phyloP scores from a whole-genome alignment of 2,113 vertebrate species.

The Ovis aries region DNA sequence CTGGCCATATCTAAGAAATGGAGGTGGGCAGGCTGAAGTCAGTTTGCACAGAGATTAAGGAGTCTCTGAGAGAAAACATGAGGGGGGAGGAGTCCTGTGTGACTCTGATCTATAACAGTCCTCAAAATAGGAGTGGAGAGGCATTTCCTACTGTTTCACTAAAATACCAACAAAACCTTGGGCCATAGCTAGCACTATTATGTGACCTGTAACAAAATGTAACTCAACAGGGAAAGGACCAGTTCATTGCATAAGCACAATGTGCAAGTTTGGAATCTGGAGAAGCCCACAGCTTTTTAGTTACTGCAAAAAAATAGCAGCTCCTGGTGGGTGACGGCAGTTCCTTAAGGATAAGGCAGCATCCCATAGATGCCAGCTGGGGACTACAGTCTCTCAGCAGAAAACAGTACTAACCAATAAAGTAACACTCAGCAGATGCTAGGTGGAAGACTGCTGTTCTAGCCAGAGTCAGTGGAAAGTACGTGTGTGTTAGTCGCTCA shows the following conservation, averaged over 20 bases:
- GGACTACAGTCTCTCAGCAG: background rate
- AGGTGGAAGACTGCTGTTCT: background rate
- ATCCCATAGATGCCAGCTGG: background rate
- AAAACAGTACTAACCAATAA: background rate
- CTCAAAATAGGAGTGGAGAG: background rate
- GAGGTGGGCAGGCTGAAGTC: background rate
- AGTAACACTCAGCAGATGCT: background rate
- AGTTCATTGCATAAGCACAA: background rate
- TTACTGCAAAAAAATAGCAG: background rate
- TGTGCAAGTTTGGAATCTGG: background rate
- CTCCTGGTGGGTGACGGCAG: background rate
- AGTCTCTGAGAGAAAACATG: background rate
- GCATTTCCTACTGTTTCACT: background rate
- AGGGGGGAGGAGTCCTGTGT: background rate
- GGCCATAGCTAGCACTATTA: background rate
- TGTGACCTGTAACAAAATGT: background rate
- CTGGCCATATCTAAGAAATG: background rate
- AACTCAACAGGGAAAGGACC: background rate
- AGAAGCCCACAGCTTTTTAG: background rate
- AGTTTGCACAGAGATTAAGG: background rate
- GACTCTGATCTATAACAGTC: background rate
- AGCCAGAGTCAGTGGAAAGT: background rate
- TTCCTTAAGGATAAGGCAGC: background rate
- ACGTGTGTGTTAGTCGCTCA: background rate
- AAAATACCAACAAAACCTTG: background rate